phyloP scores from a whole-genome alignment of 2,113 vertebrate species.

The Sapajus apella region DNA sequence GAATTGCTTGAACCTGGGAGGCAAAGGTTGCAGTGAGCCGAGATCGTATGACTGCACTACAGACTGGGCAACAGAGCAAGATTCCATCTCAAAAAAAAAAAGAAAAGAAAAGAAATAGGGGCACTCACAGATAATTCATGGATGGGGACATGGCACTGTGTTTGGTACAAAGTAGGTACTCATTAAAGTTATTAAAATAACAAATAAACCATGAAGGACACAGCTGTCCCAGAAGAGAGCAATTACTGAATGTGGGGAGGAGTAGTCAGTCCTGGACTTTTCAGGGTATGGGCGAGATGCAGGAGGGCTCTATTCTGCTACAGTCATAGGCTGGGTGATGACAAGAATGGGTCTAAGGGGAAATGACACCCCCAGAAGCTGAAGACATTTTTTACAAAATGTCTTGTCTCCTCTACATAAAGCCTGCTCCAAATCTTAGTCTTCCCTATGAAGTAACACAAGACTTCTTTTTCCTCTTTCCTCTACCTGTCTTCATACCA shows the following conservation, averaged over 20 bases:
- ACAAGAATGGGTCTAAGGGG: neutral
- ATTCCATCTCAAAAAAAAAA: too few species aligned
- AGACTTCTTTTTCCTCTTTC: neutral
- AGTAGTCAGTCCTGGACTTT: neutral
- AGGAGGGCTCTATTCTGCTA: neutral
- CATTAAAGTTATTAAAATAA: neutral
- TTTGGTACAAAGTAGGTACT: neutral
- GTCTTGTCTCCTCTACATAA: neutral
- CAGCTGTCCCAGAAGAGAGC: neutral
- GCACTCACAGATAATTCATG: too few species aligned
- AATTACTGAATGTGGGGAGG: neutral
- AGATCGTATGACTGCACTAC: too few species aligned
- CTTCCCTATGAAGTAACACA: neutral
- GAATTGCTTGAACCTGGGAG: too few species aligned
- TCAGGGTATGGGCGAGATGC: fast-evolving
- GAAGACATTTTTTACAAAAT: neutral
- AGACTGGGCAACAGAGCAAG: too few species aligned
- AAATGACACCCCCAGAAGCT: neutral
- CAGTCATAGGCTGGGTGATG: neutral
- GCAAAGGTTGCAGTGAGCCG: too few species aligned
- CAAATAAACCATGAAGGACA: neutral
- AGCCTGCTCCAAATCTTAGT: neutral
- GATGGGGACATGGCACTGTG: too few species aligned
- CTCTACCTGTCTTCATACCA: neutral
- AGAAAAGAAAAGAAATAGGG: too few species aligned